Evolutionary conservation across 2,888 invertebrate genomes (phyloP).

Genomic region (Eupithecia subumbrata): DNA sequence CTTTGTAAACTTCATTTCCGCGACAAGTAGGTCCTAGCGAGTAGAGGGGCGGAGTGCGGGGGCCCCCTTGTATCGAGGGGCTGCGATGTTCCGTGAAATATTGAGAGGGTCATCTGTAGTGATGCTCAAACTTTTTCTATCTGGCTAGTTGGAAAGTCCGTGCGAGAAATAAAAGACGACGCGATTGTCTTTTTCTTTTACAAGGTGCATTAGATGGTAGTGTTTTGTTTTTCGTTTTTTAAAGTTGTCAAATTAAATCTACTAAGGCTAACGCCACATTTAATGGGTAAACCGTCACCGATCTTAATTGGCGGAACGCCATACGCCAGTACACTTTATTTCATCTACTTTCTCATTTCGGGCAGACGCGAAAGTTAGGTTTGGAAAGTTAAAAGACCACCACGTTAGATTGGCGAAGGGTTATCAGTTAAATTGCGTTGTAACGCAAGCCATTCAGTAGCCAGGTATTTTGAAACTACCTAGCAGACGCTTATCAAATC

Average conservation of each 20-base stretch:
- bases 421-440: too few relatives aligned
- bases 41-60: conserved; percentile 12
- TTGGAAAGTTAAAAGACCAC: too few relatives aligned
- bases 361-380: too few relatives aligned
- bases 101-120: conserved; percentile 64
- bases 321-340: too few relatives aligned
- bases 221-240: not conserved
- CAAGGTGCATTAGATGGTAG: not conserved
- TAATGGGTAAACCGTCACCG: too few relatives aligned
- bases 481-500: not conserved
- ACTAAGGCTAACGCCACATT: too few relatives aligned
- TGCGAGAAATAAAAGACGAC: not conserved
- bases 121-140: conserved; percentile 60
- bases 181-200: not conserved
- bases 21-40: not conserved
- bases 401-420: too few relatives aligned
- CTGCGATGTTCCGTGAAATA: conserved; percentile 69
- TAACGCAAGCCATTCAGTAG: too few relatives aligned
- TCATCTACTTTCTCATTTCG: too few relatives aligned
- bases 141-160: not conserved
- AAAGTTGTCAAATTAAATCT: not conserved
- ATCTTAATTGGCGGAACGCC: too few relatives aligned
- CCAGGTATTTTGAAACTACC: not conserved
- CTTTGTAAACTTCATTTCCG: conserved; percentile 9
- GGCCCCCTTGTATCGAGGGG: conserved; percentile 45